Base-by-base conservation (phyloP, 2,113 vertebrate genomes). In the Scytalopus superciliaris region DNA sequence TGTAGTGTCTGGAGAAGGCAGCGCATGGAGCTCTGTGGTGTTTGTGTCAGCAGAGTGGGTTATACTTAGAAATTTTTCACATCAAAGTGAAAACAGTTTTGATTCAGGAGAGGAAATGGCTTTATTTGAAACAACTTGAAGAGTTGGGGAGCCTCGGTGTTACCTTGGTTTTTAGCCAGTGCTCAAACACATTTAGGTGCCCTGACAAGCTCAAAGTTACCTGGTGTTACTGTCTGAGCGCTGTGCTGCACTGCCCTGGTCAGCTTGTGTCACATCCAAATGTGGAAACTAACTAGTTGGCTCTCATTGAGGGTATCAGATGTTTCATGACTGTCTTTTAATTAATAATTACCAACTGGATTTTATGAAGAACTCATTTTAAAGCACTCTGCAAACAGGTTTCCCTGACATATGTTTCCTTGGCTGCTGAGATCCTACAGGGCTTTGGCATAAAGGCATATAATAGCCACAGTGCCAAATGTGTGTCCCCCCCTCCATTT, bases 281-380 rank as follows among this genome's bases (percentile, higher is more conserved):
- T 16, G 42, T 33, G 67, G 56, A 78, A 81, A 47, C 37, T 44
- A 64, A 45, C 27, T 2, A 3, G 5, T 52, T 93, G 90, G 56
- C 82, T 67, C 53, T 49, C 55, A 7, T 30, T 9, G 27, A 37
- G 72, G 42, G 50, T 63, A 64, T 93, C 93, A 84, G 72, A 60
- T 95, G 92, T 93, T 93, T 69, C 24, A 2, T 68, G 90, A 75
- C 45, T 90, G 60, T 70, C 14, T 66, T 82, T 93, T 94, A 96
- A 95, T 95, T 59, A 96, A 95, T 85, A 96, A 96, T 87, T 89
- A 93, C 84, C 67, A 83, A 73, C 66, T 50, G 63, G 86, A 84
- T 96, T 96, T 97, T 88, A 73, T 87, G 49, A 93, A 94, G 86
- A 84, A 72, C 79, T 89, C 40, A 91, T 92, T 95, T 87, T 79